phyloP scores from a whole-genome alignment of 2,888 invertebrate genomes.

The Zonitis immaculata region DNA sequence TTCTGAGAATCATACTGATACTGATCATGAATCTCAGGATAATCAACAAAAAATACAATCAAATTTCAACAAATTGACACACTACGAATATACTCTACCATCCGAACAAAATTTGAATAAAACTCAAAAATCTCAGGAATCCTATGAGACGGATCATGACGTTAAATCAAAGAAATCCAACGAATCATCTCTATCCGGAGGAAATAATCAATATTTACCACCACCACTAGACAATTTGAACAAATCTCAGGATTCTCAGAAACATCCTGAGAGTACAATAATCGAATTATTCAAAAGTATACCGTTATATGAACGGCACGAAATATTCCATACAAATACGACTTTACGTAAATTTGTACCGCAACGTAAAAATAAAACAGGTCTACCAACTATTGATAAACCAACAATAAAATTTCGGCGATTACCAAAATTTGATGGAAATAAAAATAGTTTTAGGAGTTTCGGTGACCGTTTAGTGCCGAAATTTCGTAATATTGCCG shows the following conservation, averaged over 20 bases:
- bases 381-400: background rate
- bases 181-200: too few relatives aligned
- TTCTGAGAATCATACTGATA: too few relatives aligned
- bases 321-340: background rate
- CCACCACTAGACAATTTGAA: too few relatives aligned
- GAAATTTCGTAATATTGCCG: background rate
- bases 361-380: background rate
- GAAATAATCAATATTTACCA: background rate
- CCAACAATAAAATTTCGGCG: too few relatives aligned
- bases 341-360: background rate
- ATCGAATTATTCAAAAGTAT: background rate
- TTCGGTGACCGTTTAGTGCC: background rate
- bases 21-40: too few relatives aligned
- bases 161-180: too few relatives aligned
- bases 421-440: background rate
- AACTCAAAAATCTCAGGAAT: too few relatives aligned
- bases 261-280: background rate
- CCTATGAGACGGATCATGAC: too few relatives aligned
- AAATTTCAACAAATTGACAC: too few relatives aligned
- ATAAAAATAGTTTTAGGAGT: background rate
- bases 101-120: too few relatives aligned
- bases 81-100: too few relatives aligned
- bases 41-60: too few relatives aligned
- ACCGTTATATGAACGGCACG: background rate
- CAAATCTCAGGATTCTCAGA: background rate